These are phyloP conservation scores for Drosophila mayaguana DNA, from an alignment of 2,888 invertebrate species.

Conservation along the genomic window DNA sequence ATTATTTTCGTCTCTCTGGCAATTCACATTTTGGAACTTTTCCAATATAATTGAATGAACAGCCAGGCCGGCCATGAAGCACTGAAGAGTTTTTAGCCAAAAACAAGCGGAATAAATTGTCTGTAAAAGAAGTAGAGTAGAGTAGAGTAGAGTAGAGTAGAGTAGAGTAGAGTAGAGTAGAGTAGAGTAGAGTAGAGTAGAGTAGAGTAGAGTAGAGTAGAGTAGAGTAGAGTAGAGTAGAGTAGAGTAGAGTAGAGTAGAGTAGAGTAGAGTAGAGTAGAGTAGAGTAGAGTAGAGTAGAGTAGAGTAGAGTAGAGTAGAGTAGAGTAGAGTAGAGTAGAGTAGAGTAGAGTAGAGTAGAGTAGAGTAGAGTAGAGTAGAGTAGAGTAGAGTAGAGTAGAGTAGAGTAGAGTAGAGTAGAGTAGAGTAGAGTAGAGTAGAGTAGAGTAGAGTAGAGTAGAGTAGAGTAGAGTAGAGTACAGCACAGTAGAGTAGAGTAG, in stretches of 20 bases:
- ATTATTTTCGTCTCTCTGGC: neutral
- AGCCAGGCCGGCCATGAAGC: neutral
- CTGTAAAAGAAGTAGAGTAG: neutral
- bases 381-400: neutral
- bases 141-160: too few species aligned
- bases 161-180: neutral
- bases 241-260: neutral
- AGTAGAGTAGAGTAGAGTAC: neutral
- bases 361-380: neutral
- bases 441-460: neutral
- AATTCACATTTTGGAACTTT: constrained; percentile 15
- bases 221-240: neutral
- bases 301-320: neutral
- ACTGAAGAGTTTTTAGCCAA: neutral
- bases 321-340: neutral
- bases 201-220: neutral
- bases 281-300: too few species aligned
- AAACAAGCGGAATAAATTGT: neutral
- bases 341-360: neutral
- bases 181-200: neutral
- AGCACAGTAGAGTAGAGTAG: too few species aligned
- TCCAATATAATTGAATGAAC: constrained; percentile 14
- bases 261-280: too few species aligned
- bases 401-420: neutral
- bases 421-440: neutral